Evolutionary conservation across 1,140 invertebrate species (phyloP).

Genomic region (Ips nitidus): DNA sequence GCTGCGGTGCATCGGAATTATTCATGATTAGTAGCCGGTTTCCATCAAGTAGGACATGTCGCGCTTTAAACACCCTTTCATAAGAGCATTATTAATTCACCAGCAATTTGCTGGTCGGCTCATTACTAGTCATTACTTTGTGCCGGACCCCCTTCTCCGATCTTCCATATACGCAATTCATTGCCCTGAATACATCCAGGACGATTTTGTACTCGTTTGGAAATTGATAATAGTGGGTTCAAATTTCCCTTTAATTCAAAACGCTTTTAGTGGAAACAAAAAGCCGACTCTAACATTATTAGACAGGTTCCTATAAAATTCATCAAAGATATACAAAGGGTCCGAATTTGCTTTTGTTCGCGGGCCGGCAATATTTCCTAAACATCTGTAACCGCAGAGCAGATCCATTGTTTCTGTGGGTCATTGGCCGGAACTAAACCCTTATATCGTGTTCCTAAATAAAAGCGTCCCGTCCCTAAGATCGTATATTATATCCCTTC

Average conservation of each 20-base stretch:
- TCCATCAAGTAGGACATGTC: conserved; percentile 30
- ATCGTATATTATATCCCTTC: conserved; percentile 22
- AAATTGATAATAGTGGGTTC: no score
- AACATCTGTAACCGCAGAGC: conserved; percentile 29
- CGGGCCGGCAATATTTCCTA: conserved; percentile 21
- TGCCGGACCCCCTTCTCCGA: conserved; percentile 17
- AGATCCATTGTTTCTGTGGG: conserved; percentile 25
- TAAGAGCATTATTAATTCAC: conserved; percentile 29
- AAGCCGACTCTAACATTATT: not conserved
- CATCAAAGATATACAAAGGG: conserved; percentile 20
- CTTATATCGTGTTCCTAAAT: conserved; percentile 26
- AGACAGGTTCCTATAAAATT: conserved; percentile 9
- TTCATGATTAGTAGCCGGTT: conserved; percentile 21
- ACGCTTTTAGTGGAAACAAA: not conserved
- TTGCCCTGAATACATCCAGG: conserved; percentile 8
- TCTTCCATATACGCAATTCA: conserved; percentile 21
- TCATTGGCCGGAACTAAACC: conserved; percentile 29
- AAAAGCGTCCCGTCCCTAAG: conserved; percentile 20
- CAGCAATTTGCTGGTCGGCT: conserved; percentile 26
- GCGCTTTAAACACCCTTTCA: conserved; percentile 33
- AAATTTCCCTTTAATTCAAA: no score
- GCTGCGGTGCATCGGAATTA: conserved; percentile 18
- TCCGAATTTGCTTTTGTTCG: conserved; percentile 14
- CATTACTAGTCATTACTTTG: conserved; percentile 31
- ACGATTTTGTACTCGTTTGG: not conserved